phyloP scores from a whole-genome alignment of 2,113 vertebrate species.

The Cavia porcellus region DNA sequence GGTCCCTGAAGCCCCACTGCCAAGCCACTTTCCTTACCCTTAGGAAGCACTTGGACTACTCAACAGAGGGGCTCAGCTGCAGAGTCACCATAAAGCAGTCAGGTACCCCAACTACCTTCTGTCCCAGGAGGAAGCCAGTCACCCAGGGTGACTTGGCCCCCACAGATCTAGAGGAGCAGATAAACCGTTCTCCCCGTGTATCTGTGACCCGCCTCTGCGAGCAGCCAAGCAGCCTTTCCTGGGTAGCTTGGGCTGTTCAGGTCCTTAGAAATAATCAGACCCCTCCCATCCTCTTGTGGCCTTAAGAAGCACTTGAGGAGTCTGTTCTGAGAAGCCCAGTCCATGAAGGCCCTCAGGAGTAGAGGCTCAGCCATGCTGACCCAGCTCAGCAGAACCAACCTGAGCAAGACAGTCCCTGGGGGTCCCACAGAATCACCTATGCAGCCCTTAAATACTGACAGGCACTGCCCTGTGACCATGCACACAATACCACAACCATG shows the following conservation, averaged over 20 bases:
- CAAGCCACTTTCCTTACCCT: background rate
- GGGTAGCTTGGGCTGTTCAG: background rate
- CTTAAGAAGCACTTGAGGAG: background rate
- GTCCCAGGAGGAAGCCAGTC: background rate
- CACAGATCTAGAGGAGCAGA: background rate
- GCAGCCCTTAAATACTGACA: background rate
- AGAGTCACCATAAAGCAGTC: background rate
- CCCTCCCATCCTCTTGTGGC: background rate
- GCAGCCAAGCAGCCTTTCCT: background rate
- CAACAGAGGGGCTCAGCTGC: background rate
- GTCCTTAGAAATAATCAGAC: background rate
- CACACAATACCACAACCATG: background rate
- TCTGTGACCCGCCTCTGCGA: too few species aligned
- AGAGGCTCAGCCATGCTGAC: background rate
- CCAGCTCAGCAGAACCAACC: background rate
- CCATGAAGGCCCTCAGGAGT: background rate
- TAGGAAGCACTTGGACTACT: background rate
- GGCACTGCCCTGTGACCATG: background rate
- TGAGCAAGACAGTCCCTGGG: background rate
- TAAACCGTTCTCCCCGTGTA: background rate
- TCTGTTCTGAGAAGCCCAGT: background rate
- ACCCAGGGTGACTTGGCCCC: background rate
- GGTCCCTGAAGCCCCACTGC: background rate
- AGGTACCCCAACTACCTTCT: background rate
- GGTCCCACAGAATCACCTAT: background rate